phyloP scores from a whole-genome alignment of 1,140 invertebrate genomes.

The Megalonaias nervosa region DNA sequence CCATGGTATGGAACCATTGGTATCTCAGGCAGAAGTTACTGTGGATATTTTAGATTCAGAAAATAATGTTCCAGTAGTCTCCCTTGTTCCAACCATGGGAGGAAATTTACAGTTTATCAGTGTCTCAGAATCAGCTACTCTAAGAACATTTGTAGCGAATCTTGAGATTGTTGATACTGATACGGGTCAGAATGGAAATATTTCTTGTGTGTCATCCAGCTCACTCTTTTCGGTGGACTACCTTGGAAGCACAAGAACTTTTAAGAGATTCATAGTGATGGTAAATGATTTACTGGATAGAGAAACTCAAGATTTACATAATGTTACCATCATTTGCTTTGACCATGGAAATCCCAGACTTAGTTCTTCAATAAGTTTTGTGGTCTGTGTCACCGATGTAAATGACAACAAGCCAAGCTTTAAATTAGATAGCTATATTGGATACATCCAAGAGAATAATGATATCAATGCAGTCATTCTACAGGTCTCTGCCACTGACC shows the following conservation, averaged over 20 bases:
- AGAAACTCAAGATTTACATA: conserved; percentile 42
- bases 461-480: conserved; percentile 80
- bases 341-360: conserved; percentile 53
- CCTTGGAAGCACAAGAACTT: too few species aligned
- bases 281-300: conserved; percentile 41
- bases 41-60: conserved; percentile 81
- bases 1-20: conserved; percentile 34
- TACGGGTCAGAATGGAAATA: conserved; percentile 40
- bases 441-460: conserved; percentile 85
- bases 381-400: conserved; percentile 51
- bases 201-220: conserved; percentile 19
- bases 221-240: too few species aligned
- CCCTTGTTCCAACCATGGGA: conserved; percentile 85
- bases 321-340: conserved; percentile 45
- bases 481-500: conserved; percentile 83
- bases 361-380: conserved; percentile 37
- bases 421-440: conserved; percentile 82
- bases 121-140: conserved; percentile 39
- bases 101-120: conserved; percentile 34
- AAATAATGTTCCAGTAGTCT: conserved; percentile 86
- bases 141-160: conserved; percentile 44
- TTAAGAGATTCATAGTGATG: conserved; percentile 42
- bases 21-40: conserved; percentile 24
- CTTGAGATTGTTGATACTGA: conserved; percentile 45
- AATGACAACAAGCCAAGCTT: conserved; percentile 85